Percentiles rank a stretch among this genome's conserved stretches.
These are phyloP conservation scores for Colletes latitarsis DNA, from an alignment of 1,140 invertebrate genomes.

Conservation along the genomic window DNA sequence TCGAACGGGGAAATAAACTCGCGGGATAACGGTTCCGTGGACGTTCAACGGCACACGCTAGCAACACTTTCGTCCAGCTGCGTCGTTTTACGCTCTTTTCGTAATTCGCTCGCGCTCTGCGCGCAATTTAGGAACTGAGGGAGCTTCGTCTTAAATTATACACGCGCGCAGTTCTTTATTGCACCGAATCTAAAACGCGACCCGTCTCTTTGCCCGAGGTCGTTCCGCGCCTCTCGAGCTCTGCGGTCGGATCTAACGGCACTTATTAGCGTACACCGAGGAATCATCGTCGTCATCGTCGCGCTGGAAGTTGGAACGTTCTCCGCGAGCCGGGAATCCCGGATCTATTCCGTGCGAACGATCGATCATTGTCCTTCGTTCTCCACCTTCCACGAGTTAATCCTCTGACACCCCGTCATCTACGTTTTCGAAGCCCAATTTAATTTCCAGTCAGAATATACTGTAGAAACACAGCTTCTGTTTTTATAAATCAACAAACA, in stretches of 20 bases:
- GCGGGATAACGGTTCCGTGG: conserved; percentile 3
- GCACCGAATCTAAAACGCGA: conserved; percentile 69
- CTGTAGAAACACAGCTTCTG: too few species aligned
- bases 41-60: background rate
- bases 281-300: conserved; percentile 40
- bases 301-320: background rate
- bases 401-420: too few species aligned
- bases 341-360: background rate
- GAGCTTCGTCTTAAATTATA: conserved; percentile 66
- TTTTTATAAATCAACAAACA: too few species aligned
- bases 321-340: background rate
- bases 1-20: background rate
- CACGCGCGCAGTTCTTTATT: conserved; percentile 65
- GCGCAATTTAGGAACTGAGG: conserved; percentile 71
- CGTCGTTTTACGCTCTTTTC: conserved; percentile 58
- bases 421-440: too few species aligned
- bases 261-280: conserved; percentile 57
- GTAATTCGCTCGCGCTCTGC: conserved; percentile 47
- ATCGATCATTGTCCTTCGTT: background rate
- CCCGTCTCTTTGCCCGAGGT: conserved; percentile 20
- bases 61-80: conserved; percentile 22
- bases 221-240: conserved; percentile 32
- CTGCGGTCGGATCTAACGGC: conserved; percentile 61
- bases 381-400: too few species aligned
- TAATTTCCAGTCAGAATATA: too few species aligned